Evolutionary conservation across 2,888 invertebrate species (phyloP), one percentile per base, ranked within the genome.

Genomic region (Laothoe populi): DNA sequence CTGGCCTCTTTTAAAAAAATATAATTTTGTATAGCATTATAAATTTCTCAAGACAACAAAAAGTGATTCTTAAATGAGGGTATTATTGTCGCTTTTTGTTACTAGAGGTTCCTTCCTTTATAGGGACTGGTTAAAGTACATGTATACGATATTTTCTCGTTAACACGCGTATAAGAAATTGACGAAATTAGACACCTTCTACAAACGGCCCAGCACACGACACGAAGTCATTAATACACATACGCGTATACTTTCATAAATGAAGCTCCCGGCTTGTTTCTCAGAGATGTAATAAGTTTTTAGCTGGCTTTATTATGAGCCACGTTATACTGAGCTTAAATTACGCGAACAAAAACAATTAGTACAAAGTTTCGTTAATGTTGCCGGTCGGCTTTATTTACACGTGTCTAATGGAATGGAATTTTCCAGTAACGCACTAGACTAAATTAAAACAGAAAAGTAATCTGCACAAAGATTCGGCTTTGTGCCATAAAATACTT

Each of bases 341-440:
- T 59, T 59, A 45, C 31, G 45, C 45, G 59, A 59, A 59, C 59
- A 59, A 59, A 59, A 59, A 59, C 59, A 59, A 59, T 59, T 59
- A 59, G 59, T 45, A 24, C 26, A 31, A 59, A 59, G 59, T 59
- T 59, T 59, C 44, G 45, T 44, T 11, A 45, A 26, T 31, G 31
- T 44, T 45, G 31, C 44, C 59, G 11, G 19, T 13, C 19, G 19
- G 44, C 31, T 26, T 31, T 59, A 59, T 45, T 45, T 45, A 45
- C 24, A 31, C n/a, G 59, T 31, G 24, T 44, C 40, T 58, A 58
- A 57, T 38, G 35, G 48, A 24, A 24, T 24, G 26, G 7, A 13
- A 48, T 48, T 26, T 57, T 57, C 40, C 19, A n/a, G 31, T 31
- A 31, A 19, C 57, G 19, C 19, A 57, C 16, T 11, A 19, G 19